Conservation (phyloP, 2,113 vertebrate genomes). For the Harpagus bidentatus region DNA sequence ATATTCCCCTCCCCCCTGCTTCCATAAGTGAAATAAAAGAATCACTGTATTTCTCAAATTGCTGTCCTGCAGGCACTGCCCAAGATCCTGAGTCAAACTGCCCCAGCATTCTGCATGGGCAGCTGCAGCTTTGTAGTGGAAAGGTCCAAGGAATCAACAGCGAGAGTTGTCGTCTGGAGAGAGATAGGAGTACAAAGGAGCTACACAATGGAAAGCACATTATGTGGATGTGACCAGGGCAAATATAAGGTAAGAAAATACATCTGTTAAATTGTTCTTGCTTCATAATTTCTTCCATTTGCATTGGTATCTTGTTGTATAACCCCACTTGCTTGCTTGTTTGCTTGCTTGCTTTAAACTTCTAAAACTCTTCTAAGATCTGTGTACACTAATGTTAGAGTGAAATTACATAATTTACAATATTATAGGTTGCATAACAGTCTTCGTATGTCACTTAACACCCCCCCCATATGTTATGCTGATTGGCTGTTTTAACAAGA, state of each 20-base stretch:
- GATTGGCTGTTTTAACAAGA: conserved; percentile 7
- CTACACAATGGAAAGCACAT: conserved; percentile 98
- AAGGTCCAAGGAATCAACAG: conserved; percentile 95
- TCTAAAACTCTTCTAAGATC: not conserved
- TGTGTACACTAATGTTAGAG: not conserved
- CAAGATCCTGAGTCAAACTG: conserved; percentile 92
- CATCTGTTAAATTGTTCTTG: not conserved
- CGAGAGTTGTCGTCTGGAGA: conserved; percentile 95
- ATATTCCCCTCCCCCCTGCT: not conserved
- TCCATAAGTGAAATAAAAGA: not conserved
- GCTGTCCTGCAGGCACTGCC: conserved; percentile 82
- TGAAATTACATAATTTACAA: not conserved
- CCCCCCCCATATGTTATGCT: not conserved
- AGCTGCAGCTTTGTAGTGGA: conserved; percentile 99
- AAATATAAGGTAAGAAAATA: conserved; percentile 88
- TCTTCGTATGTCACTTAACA: not conserved
- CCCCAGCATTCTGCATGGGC: conserved; percentile 93
- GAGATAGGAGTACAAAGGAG: conserved; percentile 96
- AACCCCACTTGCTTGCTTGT: not conserved
- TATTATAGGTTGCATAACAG: not conserved
- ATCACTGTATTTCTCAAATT: not conserved
- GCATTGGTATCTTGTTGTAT: not conserved
- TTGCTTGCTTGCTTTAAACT: not conserved
- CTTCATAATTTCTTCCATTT: not conserved
- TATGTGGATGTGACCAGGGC: conserved; percentile 97